These are phyloP conservation scores for Bradynema listronoti DNA, from an alignment of 1,140 invertebrate genomes.

Conservation along the genomic window DNA sequence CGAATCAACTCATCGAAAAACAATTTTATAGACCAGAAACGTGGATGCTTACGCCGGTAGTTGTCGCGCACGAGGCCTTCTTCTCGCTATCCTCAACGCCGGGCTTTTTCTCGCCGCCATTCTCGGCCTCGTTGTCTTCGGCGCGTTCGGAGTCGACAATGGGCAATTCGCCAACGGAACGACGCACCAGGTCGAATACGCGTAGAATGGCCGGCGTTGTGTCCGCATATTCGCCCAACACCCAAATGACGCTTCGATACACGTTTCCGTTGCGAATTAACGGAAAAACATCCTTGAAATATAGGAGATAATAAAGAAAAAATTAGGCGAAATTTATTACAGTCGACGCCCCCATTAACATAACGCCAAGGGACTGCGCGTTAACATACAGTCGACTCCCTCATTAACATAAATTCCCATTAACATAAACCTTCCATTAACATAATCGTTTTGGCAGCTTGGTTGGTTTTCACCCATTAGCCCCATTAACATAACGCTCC, in stretches of 20 bases:
- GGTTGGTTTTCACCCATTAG: too few species aligned
- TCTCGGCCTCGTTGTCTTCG: conserved; percentile 64
- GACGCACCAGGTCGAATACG: conserved; percentile 46
- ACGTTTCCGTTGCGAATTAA: conserved; percentile 69
- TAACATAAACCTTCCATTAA: too few species aligned
- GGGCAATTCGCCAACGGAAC: conserved; percentile 66
- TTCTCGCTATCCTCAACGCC: conserved; percentile 58
- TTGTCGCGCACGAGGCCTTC: conserved; percentile 33
- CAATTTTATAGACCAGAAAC: too few species aligned
- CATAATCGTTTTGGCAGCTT: too few species aligned
- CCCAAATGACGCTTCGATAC: conserved; percentile 92
- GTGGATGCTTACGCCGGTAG: too few species aligned
- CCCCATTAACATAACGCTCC: too few species aligned
- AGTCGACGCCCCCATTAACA: too few species aligned
- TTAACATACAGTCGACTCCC: too few species aligned
- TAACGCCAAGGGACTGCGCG: too few species aligned
- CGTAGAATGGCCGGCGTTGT: conserved; percentile 65
- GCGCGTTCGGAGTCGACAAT: conserved; percentile 72
- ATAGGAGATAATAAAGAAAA: not conserved
- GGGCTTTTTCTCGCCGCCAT: conserved; percentile 60
- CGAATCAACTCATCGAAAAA: too few species aligned
- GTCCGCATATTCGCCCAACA: conserved; percentile 87
- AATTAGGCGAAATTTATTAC: too few species aligned
- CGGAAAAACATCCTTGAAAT: conserved; percentile 72
- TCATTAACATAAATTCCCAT: too few species aligned